phyloP scores from a whole-genome alignment of 2,797 vertebrate genomes.

The Poecile montanus region DNA sequence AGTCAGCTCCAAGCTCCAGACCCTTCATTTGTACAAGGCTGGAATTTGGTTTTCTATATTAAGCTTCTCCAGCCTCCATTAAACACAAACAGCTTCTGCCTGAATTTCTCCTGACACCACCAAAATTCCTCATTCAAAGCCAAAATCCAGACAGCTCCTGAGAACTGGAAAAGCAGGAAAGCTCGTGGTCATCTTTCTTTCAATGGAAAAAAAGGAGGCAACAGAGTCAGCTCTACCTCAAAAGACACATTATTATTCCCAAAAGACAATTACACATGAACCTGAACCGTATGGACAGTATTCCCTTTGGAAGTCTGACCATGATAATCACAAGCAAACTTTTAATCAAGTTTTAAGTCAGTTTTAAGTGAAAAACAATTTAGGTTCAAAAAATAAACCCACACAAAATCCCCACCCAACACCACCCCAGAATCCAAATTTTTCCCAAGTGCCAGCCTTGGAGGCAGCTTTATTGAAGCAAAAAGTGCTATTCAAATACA shows the following conservation, averaged over 20 bases:
- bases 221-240: neutral
- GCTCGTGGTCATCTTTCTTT: neutral
- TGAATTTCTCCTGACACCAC: neutral
- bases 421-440: neutral
- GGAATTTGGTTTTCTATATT: neutral
- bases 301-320: neutral
- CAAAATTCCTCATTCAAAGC: neutral
- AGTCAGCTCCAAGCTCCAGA: neutral
- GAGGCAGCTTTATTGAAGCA: neutral
- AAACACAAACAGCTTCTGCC: neutral
- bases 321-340: neutral
- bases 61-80: neutral
- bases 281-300: neutral
- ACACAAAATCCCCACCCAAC: neutral
- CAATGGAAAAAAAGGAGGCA: neutral
- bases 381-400: neutral
- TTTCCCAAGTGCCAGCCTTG: neutral
- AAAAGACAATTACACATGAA: neutral
- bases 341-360: neutral
- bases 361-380: neutral
- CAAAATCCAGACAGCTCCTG: neutral
- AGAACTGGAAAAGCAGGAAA: neutral
- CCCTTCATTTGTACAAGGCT: neutral
- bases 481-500: neutral
- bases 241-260: neutral